These are phyloP conservation scores for Tenodera sinensis DNA, from an alignment of 2,888 invertebrate species.

Conservation along the genomic window DNA sequence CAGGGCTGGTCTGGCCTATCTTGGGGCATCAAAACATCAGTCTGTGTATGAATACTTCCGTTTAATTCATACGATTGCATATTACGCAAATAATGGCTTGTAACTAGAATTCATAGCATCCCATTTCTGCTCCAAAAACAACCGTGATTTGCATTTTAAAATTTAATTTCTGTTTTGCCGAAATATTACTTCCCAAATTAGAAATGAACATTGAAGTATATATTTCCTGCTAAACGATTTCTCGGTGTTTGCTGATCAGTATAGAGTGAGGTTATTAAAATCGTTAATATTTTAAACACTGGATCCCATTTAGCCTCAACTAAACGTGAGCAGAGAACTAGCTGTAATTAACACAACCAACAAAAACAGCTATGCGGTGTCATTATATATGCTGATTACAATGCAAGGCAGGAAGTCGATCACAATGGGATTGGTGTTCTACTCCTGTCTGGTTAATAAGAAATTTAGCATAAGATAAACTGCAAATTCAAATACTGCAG, in stretches of 20 bases:
- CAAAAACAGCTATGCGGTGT: background rate
- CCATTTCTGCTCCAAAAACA: too few relatives aligned
- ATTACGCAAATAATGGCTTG: too few relatives aligned
- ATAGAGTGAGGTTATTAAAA: background rate
- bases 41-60: too few relatives aligned
- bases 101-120: too few relatives aligned
- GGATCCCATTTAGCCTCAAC: background rate
- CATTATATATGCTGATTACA: background rate
- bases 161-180: too few relatives aligned
- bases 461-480: background rate
- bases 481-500: too few relatives aligned
- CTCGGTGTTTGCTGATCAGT: background rate
- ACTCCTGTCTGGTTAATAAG: background rate
- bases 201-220: too few relatives aligned
- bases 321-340: background rate
- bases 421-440: background rate
- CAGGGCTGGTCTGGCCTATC: too few relatives aligned
- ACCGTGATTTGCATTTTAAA: too few relatives aligned
- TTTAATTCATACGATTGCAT: too few relatives aligned
- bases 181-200: too few relatives aligned
- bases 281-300: background rate
- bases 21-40: too few relatives aligned
- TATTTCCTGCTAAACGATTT: background rate
- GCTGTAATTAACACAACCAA: background rate
- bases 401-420: background rate